Evolutionary conservation across 2,797 vertebrate species (phyloP), one percentile per base, ranked within the genome.

Genomic region (Orientallactaga sibirica): DNA sequence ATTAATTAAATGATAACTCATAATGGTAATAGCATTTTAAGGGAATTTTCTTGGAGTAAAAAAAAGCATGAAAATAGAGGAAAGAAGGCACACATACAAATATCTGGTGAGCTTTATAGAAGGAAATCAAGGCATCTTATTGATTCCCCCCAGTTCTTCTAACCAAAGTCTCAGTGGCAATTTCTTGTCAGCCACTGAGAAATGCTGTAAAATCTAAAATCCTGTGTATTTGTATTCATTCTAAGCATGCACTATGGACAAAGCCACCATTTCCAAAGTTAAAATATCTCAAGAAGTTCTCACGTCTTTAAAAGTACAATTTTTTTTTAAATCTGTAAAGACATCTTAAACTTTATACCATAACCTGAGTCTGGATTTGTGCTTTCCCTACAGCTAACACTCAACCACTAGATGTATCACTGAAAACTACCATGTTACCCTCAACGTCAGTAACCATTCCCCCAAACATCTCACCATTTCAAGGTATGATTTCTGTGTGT

Each of bases 301-400:
- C 67, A 78, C 78, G 27, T 84, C 12, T 62, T 95, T 62, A 27
- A 33, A 95, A 88, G 86, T 33, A 9, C 37, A 90, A 33, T 58
- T 10, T 43, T 3, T 37, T 48, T 92, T 94, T 79, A 61, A 83
- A 92, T 68, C 24, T 77, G 9, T 78, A 88, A 86, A 92, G 64
- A 93, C 74, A 86, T 88, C 11, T 20, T 70, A 92, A 24, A 88
- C 22, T 67, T 71, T 88, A 86, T 61, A 41, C 14, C 22, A 29
- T 41, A 20, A 0, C 75, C 20, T 96, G 73, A 96, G n/a, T 70
- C 68, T 41, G 37, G 14, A 58, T 92, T 80, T 93, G 37, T 90
- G 43, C 62, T 95, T 95, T 95, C 70, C 25, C 66, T 93, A 14
- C 88, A 97, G 96, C 33, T 83, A 62, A 3, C 27, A 64, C 64